Percentiles rank a stretch among this genome's conserved stretches.
phyloP scores from a whole-genome alignment of 2,797 vertebrate genomes.

The Coilia nasus region DNA sequence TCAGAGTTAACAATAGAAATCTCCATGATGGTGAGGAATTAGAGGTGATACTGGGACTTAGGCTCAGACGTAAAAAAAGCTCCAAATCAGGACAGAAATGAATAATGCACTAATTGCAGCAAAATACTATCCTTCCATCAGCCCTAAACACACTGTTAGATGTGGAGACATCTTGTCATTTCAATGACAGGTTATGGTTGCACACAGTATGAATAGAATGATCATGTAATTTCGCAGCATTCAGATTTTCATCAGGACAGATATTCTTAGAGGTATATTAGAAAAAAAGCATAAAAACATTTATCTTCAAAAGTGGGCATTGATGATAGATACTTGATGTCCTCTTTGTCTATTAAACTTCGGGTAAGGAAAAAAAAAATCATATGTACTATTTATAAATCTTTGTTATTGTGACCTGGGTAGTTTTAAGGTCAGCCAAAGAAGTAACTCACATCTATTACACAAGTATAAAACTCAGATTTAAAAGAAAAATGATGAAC shows the following conservation, averaged over 20 bases:
- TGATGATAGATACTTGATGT: background rate
- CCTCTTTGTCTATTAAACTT: background rate
- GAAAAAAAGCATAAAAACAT: background rate
- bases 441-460: background rate
- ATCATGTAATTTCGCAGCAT: slow-evolving; percentile 38
- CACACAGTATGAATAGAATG: slow-evolving; percentile 41
- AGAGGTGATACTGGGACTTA: slow-evolving; percentile 24
- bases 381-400: background rate
- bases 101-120: slow-evolving; percentile 78
- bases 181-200: slow-evolving; percentile 41
- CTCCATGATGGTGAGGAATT: background rate
- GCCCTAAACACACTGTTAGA: slow-evolving; percentile 71
- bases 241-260: slow-evolving; percentile 36
- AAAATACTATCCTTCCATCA: slow-evolving; percentile 78
- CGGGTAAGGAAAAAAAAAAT: background rate
- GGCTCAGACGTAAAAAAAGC: slow-evolving; percentile 64
- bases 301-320: background rate
- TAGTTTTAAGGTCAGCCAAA: background rate
- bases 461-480: background rate
- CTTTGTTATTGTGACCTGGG: background rate
- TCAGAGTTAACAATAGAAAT: slow-evolving; percentile 1
- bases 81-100: slow-evolving; percentile 77
- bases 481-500: background rate
- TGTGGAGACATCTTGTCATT: slow-evolving; percentile 67
- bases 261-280: slow-evolving; percentile 35